Evolutionary conservation across 1,140 invertebrate genomes (phyloP).

Genomic region (Drosophila nigromelanica): DNA sequence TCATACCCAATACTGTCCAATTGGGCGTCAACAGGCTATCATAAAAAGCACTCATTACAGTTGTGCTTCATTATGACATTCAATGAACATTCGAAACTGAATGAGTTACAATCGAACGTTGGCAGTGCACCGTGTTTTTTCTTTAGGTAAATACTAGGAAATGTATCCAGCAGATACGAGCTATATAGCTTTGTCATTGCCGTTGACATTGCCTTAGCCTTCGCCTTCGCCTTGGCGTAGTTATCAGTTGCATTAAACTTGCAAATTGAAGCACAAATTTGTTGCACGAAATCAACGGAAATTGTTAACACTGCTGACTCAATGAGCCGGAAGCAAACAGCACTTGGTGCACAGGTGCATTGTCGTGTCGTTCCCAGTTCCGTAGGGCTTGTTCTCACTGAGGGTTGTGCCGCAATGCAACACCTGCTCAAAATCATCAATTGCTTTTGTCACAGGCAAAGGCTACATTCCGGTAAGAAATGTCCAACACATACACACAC

Average conservation of each 20-base stretch:
- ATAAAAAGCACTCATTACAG: neutral
- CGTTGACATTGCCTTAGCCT: neutral
- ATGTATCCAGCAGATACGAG: neutral
- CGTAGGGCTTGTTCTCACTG: neutral
- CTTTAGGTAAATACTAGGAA: neutral
- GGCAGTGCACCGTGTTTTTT: neutral
- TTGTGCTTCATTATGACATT: neutral
- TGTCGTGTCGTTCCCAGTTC: neutral
- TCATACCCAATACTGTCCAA: too few relatives aligned
- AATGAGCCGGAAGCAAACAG: neutral
- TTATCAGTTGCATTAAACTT: conserved; percentile 24
- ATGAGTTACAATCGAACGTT: neutral
- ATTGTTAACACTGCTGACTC: neutral
- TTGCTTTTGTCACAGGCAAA: neutral
- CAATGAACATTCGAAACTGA: neutral
- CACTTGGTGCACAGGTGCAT: neutral
- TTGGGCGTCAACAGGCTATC: neutral
- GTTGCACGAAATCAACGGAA: conserved; percentile 11
- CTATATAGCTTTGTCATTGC: neutral
- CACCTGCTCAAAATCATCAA: too few relatives aligned
- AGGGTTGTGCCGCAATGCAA: neutral
- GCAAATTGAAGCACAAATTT: conserved; percentile 31
- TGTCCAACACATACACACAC: too few relatives aligned
- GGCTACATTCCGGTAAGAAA: too few relatives aligned
- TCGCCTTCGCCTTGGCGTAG: conserved; percentile 4